phyloP scores from a whole-genome alignment of 2,113 vertebrate genomes.

The Hoplias malabaricus region DNA sequence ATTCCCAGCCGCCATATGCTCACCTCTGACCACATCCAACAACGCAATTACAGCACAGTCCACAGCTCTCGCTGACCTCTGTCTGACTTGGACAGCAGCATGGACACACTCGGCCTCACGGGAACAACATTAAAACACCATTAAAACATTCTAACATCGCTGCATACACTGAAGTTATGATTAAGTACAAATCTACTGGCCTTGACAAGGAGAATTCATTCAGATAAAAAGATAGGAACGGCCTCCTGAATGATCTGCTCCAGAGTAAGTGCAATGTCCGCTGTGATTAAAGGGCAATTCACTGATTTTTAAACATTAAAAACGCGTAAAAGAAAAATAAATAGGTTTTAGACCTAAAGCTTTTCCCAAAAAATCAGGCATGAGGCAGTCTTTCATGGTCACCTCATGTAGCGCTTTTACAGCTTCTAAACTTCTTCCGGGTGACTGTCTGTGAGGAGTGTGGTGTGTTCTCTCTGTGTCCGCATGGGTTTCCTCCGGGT shows the following conservation, averaged over 20 bases:
- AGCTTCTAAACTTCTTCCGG: no score
- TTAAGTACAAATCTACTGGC: not conserved
- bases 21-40: slow-evolving; percentile 63
- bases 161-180: not conserved
- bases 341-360: no score
- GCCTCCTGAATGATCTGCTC: not conserved
- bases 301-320: not conserved
- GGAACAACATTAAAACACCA: not conserved
- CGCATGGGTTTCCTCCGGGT: no score
- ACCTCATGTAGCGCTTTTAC: no score
- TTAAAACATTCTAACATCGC: not conserved
- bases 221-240: not conserved
- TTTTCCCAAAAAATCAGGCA: no score
- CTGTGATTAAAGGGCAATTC: not conserved
- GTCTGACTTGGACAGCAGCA: not conserved
- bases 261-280: not conserved
- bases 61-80: slow-evolving; percentile 15
- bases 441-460: no score
- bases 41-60: slow-evolving; percentile 15
- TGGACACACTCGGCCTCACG: not conserved
- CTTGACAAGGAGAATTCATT: not conserved
- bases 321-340: no score
- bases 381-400: no score
- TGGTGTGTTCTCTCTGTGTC: no score
- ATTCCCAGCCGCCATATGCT: slow-evolving; percentile 78